phyloP scores from a whole-genome alignment of 2,113 vertebrate species.

The Embiotoca jacksoni region DNA sequence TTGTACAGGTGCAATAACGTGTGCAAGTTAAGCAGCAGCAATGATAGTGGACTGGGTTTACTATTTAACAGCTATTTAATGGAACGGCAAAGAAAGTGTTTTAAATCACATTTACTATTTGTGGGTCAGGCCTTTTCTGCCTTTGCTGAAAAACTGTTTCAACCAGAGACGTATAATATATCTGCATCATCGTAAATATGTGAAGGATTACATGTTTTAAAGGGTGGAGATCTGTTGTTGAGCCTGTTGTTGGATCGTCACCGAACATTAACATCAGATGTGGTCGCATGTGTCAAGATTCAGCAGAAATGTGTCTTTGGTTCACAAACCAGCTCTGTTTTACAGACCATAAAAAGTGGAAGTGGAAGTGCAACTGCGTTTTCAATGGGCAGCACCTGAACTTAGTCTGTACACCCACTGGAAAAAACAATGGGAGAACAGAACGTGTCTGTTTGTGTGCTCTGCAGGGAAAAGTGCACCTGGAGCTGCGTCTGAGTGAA shows the following conservation, averaged over 20 bases:
- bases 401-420: not conserved
- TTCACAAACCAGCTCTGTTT: not conserved
- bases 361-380: not conserved
- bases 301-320: not conserved
- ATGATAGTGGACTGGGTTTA: no score
- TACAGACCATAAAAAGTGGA: not conserved
- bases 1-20: no score
- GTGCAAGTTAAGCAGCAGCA: no score
- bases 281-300: not conserved
- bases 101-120: not conserved
- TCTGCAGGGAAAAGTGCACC: constrained; percentile 95
- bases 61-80: no score
- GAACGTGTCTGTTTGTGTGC: constrained; percentile 32
- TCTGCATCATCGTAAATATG: not conserved
- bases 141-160: no score
- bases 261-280: no score
- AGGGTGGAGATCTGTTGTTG: not conserved
- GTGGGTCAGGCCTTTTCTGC: not conserved
- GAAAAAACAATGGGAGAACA: not conserved
- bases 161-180: not conserved
- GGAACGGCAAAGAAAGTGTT: not conserved
- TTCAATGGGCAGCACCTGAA: not conserved
- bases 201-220: constrained; percentile 8
- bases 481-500: constrained; percentile 96
- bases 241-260: not conserved